Percentiles rank a stretch among this genome's conserved stretches.
Evolutionary conservation across 2,888 invertebrate genomes (phyloP).

Genomic region (Lacanobia wlatinum): DNA sequence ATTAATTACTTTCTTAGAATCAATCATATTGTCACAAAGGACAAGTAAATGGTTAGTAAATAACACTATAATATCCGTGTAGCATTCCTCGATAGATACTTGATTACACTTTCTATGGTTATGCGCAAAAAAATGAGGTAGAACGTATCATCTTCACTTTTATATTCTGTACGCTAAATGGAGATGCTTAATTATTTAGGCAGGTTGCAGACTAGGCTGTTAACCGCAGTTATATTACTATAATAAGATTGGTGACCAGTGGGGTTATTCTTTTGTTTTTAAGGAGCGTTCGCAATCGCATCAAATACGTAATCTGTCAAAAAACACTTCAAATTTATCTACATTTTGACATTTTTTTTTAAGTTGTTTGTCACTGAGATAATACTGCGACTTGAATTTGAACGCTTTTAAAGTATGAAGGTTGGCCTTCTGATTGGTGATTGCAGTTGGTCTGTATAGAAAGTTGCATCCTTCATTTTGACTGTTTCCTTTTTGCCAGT

Average conservation of each 20-base stretch:
- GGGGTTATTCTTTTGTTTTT: too few relatives aligned
- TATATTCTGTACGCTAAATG: conserved; percentile 25
- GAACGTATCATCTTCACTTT: conserved; percentile 40
- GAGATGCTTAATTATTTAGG: conserved; percentile 39
- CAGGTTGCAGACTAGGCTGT: conserved; percentile 7
- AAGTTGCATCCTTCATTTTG: not conserved
- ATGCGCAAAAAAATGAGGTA: conserved; percentile 47
- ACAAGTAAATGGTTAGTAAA: conserved; percentile 49
- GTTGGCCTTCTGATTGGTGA: not conserved
- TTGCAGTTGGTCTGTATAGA: conserved; percentile 1
- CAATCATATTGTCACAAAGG: conserved; percentile 59
- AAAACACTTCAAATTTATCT: too few relatives aligned
- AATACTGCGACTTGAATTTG: too few relatives aligned
- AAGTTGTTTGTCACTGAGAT: too few relatives aligned
- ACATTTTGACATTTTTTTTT: too few relatives aligned
- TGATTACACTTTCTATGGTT: conserved; percentile 65
- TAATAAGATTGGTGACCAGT: not conserved
- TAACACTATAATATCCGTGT: conserved; percentile 41
- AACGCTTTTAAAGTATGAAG: too few relatives aligned
- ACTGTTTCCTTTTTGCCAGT: not conserved
- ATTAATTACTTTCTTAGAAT: conserved; percentile 55
- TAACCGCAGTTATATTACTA: conserved; percentile 1
- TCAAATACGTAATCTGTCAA: too few relatives aligned
- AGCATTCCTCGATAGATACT: conserved; percentile 44
- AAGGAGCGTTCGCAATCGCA: too few relatives aligned